These are phyloP conservation scores for Strigamia maritima DNA, from an alignment of 2,888 invertebrate species.

Conservation along the genomic window DNA sequence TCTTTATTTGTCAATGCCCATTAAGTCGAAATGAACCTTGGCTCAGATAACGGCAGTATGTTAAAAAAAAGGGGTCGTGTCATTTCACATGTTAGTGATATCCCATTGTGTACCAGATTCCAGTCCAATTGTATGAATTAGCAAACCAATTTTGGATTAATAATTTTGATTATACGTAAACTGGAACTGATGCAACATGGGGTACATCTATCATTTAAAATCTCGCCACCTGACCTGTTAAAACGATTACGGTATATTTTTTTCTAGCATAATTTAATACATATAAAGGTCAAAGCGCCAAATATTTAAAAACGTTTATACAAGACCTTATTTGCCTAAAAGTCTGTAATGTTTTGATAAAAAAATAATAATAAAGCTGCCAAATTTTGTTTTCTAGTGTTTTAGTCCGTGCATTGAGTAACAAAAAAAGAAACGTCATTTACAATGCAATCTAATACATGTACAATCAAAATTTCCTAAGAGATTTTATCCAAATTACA, in stretches of 20 bases:
- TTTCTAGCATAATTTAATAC: background rate
- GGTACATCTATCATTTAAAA: background rate
- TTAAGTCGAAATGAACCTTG: slow-evolving; percentile 8
- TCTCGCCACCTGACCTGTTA: background rate
- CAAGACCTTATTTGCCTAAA: background rate
- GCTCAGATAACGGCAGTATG: slow-evolving; percentile 23
- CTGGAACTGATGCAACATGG: too few relatives aligned
- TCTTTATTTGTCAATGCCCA: background rate
- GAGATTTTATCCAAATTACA: too few relatives aligned
- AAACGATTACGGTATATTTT: background rate
- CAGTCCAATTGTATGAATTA: too few relatives aligned
- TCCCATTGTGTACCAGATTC: too few relatives aligned
- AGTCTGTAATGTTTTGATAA: slow-evolving; percentile 18
- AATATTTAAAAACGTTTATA: background rate
- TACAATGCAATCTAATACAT: too few relatives aligned
- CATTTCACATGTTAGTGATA: too few relatives aligned
- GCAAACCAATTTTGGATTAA: too few relatives aligned
- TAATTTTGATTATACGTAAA: too few relatives aligned
- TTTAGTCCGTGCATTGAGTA: background rate
- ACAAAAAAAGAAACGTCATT: too few relatives aligned
- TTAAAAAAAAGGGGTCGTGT: background rate
- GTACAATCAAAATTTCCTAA: too few relatives aligned
- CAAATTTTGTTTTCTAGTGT: slow-evolving; percentile 16
- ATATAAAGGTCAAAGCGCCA: background rate
- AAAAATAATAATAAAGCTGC: slow-evolving; percentile 6